Evolutionary conservation across 2,113 vertebrate genomes (phyloP).

Genomic region (Pangasianodon gigas): DNA sequence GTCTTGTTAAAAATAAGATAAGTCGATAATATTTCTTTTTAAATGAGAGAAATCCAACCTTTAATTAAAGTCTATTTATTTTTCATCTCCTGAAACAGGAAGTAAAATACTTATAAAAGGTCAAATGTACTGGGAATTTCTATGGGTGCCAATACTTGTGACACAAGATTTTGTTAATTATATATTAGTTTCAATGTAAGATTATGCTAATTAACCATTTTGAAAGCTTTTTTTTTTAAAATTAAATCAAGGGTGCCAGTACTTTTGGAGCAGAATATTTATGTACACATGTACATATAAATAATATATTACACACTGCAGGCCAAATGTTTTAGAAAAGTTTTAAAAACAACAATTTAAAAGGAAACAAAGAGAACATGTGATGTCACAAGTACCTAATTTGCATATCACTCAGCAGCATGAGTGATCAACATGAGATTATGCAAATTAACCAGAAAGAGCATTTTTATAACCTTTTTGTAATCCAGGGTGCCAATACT

Average conservation of each 20-base stretch:
- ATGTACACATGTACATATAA: neutral
- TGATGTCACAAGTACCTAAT: neutral
- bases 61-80: too few relatives aligned
- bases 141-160: neutral
- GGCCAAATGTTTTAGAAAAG: neutral
- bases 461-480: neutral
- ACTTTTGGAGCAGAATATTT: neutral
- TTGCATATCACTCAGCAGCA: neutral
- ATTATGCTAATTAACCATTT: neutral
- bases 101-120: neutral
- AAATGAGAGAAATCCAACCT: too few relatives aligned
- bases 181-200: neutral
- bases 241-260: neutral
- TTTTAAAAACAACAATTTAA: neutral
- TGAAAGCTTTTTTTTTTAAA: too few relatives aligned
- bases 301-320: neutral
- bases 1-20: too few relatives aligned
- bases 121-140: neutral
- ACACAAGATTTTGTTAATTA: neutral
- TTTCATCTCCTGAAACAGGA: too few relatives aligned
- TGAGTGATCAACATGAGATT: neutral
- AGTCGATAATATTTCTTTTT: too few relatives aligned
- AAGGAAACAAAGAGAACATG: neutral
- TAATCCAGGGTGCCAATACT: neutral
- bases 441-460: neutral